phyloP scores from a whole-genome alignment of 2,797 vertebrate genomes.

The Amblyraja radiata region DNA sequence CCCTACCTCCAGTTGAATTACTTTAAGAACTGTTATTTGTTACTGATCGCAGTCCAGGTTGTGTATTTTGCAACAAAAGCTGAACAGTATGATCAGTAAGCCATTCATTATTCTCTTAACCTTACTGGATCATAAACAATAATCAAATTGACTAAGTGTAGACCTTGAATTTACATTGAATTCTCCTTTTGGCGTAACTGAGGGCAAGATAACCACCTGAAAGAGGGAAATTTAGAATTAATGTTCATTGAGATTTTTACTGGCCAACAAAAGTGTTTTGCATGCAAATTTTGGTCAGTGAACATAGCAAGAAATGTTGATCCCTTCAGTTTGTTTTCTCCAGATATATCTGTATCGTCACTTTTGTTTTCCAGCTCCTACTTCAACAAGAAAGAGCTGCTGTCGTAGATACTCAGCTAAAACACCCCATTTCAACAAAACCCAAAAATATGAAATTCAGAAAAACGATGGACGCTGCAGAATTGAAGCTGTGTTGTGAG shows the following conservation, averaged over 20 bases:
- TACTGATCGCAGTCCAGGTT: not conserved
- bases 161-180: not conserved
- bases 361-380: not conserved
- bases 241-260: not conserved
- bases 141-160: too few species aligned
- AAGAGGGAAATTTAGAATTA: not conserved
- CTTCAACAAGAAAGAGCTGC: not conserved
- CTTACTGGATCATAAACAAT: not conserved
- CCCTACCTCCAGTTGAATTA: not conserved
- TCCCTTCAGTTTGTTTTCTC: not conserved
- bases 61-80: not conserved
- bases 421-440: not conserved
- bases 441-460: not conserved
- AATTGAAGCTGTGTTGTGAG: conserved; percentile 6
- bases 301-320: not conserved
- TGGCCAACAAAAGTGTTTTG: too few species aligned
- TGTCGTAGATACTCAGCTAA: not conserved
- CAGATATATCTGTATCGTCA: not conserved
- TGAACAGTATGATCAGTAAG: not conserved
- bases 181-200: not conserved
- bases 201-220: not conserved
- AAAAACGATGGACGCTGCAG: not conserved
- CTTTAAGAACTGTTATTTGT: not conserved
- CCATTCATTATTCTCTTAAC: not conserved
- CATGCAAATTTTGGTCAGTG: not conserved